Conservation (phyloP, 2,888 invertebrate species). For the Mesorhabditis sp. region DNA sequence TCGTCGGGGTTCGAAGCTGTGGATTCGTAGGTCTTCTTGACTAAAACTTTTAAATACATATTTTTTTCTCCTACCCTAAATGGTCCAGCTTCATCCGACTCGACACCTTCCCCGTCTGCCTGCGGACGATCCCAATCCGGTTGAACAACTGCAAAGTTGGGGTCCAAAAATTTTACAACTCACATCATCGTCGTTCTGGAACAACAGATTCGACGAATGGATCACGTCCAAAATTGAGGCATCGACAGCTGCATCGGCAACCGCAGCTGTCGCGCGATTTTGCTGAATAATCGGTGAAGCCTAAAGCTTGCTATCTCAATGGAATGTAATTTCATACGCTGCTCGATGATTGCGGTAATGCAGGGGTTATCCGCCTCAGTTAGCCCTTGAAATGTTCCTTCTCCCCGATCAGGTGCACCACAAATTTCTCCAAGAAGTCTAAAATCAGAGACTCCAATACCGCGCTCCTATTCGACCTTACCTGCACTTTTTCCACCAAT, state of each 20-base stretch:
- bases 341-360: slow-evolving; percentile 48
- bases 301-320: slow-evolving; percentile 8
- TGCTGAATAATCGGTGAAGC: slow-evolving; percentile 35
- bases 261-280: too few species aligned
- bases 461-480: background rate
- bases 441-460: slow-evolving; percentile 1
- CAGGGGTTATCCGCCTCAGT: slow-evolving; percentile 78
- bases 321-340: too few species aligned
- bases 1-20: too few species aligned
- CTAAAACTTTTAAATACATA: too few species aligned
- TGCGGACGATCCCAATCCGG: background rate
- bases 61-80: too few species aligned
- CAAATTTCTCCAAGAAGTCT: slow-evolving; percentile 31
- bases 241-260: too few species aligned
- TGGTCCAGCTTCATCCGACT: background rate
- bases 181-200: too few species aligned
- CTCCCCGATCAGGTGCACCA: slow-evolving; percentile 64
- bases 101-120: background rate
- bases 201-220: too few species aligned
- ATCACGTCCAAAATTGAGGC: too few species aligned
- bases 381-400: slow-evolving; percentile 96
- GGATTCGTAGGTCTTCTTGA: too few species aligned
- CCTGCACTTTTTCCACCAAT: too few species aligned
- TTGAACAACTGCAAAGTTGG: background rate
- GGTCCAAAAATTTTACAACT: too few species aligned